These are phyloP conservation scores for Crotalus viridis DNA, from an alignment of 2,113 vertebrate genomes.

Conservation along the genomic window DNA sequence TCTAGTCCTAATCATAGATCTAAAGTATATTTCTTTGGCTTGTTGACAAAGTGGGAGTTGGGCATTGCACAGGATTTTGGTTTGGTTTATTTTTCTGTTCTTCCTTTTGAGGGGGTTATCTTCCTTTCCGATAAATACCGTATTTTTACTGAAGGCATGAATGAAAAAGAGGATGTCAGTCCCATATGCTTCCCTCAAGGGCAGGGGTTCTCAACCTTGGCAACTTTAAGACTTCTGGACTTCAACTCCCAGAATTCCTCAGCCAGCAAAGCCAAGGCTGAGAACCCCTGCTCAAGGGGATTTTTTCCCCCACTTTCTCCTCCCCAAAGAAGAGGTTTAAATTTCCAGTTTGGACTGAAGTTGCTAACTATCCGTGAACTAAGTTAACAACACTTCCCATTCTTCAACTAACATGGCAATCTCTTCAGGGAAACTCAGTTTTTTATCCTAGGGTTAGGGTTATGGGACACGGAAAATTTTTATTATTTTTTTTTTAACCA, in stretches of 20 bases:
- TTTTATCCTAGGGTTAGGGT: background rate
- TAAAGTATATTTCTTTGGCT: background rate
- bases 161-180: background rate
- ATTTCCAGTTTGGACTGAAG: background rate
- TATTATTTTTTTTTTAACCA: background rate
- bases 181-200: background rate
- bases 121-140: background rate
- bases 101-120: background rate
- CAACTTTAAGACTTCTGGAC: too few species aligned
- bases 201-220: too few species aligned
- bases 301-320: background rate
- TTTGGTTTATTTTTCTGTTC: background rate
- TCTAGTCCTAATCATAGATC: background rate
- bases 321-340: background rate
- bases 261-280: too few species aligned
- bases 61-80: background rate
- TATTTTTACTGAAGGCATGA: background rate
- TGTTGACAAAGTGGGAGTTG: background rate
- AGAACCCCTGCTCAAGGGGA: background rate
- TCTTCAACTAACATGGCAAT: background rate
- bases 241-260: too few species aligned
- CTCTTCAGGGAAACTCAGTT: background rate
- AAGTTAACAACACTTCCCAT: background rate
- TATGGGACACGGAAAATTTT: background rate
- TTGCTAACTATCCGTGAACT: background rate